Evolutionary conservation across 1,140 invertebrate genomes (phyloP).

Genomic region (Drosophila novamexicana): DNA sequence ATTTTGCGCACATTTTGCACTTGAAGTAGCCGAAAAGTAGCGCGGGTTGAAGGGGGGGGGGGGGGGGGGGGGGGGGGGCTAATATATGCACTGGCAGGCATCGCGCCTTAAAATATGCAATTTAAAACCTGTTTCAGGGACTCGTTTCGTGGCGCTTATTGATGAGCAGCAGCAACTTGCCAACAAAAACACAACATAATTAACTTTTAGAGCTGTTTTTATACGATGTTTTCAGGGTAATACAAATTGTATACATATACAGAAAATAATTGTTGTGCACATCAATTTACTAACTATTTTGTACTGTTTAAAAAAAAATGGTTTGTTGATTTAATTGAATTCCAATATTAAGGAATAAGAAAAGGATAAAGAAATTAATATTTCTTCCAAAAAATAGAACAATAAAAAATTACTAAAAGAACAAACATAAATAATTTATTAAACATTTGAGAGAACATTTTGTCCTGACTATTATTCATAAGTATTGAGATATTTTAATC

Average conservation of each 20-base stretch:
- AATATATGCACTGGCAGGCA: constrained; percentile 18
- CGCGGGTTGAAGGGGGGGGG: too few relatives aligned
- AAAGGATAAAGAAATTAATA: too few relatives aligned
- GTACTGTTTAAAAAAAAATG: not conserved
- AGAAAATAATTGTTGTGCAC: too few relatives aligned
- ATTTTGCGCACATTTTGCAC: not conserved
- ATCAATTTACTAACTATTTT: not conserved
- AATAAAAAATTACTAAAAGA: too few relatives aligned
- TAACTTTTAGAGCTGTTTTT: not conserved
- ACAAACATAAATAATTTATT: too few relatives aligned
- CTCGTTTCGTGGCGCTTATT: not conserved
- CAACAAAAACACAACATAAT: constrained; percentile 6
- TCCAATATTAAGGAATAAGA: too few relatives aligned
- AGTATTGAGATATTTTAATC: too few relatives aligned
- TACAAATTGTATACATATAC: not conserved
- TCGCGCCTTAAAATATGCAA: constrained; percentile 2
- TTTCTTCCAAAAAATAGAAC: too few relatives aligned
- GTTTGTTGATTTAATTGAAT: not conserved
- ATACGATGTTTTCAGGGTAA: not conserved
- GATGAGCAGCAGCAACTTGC: constrained; percentile 2
- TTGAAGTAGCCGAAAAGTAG: not conserved
- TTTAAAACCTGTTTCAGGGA: not conserved
- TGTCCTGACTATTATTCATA: too few relatives aligned
- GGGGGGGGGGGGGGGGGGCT: not conserved
- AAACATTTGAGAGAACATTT: too few relatives aligned